Conservation (phyloP, 2,888 invertebrate genomes). For the Polietes domitor region DNA sequence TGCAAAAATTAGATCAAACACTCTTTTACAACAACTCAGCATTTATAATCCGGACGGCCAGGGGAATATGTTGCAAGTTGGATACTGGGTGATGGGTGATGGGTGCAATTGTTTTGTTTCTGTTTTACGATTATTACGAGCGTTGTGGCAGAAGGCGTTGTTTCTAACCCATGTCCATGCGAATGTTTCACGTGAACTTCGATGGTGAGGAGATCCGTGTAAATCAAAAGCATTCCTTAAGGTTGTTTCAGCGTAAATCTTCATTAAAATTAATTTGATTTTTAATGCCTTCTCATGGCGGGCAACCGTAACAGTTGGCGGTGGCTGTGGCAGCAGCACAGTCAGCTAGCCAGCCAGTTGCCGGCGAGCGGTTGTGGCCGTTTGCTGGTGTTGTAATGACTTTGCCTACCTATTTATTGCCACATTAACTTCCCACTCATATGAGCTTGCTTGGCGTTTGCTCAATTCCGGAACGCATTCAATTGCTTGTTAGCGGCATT, state of each 20-base stretch:
- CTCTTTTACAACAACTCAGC: conserved; percentile 25
- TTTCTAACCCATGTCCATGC: neutral
- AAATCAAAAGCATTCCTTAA: conserved; percentile 55
- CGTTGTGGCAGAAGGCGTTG: conserved; percentile 1
- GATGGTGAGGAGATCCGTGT: conserved; percentile 13
- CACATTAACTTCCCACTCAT: conserved; percentile 62
- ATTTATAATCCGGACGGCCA: conserved; percentile 2
- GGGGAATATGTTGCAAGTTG: conserved; percentile 6
- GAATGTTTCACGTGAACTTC: neutral
- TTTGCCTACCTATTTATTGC: conserved; percentile 59
- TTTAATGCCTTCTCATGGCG: conserved; percentile 55
- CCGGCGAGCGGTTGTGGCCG: conserved; percentile 7
- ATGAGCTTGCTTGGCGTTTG: neutral
- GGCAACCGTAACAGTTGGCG: conserved; percentile 44
- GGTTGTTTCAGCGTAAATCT: conserved; percentile 52
- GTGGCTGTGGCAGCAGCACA: conserved; percentile 11
- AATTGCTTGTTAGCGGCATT: conserved; percentile 37
- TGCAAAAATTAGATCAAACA: conserved; percentile 38
- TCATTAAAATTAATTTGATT: conserved; percentile 65
- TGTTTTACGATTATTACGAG: conserved; percentile 25
- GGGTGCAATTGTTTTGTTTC: neutral
- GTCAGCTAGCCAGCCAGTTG: too few relatives aligned
- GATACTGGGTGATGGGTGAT: neutral
- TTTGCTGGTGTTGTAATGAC: conserved; percentile 36
- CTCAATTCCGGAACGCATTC: conserved; percentile 35